phyloP scores from a whole-genome alignment of 2,797 vertebrate species.

The Acipenser oxyrinchus region DNA sequence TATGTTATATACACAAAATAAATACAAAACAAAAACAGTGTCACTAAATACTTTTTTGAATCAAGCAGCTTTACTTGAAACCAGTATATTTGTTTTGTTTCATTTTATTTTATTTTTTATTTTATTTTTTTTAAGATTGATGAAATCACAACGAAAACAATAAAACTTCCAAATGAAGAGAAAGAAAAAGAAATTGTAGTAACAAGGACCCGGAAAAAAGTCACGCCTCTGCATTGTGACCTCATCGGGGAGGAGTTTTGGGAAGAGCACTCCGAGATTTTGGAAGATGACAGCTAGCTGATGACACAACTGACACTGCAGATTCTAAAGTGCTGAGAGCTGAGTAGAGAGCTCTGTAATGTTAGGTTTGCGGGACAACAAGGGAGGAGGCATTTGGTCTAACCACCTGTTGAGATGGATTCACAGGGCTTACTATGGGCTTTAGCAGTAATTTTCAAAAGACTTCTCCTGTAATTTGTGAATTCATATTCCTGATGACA shows the following conservation, averaged over 20 bases:
- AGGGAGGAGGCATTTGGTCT: neutral
- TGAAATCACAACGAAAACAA: conserved; percentile 66
- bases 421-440: neutral
- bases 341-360: neutral
- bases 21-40: too few species aligned
- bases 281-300: conserved; percentile 65
- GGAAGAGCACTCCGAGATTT: conserved; percentile 76
- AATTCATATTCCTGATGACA: too few species aligned
- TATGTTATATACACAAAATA: neutral
- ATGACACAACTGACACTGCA: conserved; percentile 16
- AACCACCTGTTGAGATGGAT: neutral
- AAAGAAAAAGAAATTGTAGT: conserved; percentile 66
- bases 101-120: neutral
- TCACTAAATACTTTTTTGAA: neutral
- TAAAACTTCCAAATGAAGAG: conserved; percentile 59
- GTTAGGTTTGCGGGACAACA: neutral
- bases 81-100: neutral
- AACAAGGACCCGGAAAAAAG: conserved; percentile 58
- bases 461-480: neutral
- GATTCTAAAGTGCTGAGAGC: neutral
- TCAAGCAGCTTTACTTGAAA: neutral
- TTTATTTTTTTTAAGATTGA: conserved; percentile 44
- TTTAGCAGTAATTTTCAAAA: neutral
- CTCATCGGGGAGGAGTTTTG: conserved; percentile 90
- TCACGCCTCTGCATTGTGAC: conserved; percentile 69